These are phyloP conservation scores for Glaucopsyche alexis DNA, from an alignment of 2,888 invertebrate species.

Conservation along the genomic window DNA sequence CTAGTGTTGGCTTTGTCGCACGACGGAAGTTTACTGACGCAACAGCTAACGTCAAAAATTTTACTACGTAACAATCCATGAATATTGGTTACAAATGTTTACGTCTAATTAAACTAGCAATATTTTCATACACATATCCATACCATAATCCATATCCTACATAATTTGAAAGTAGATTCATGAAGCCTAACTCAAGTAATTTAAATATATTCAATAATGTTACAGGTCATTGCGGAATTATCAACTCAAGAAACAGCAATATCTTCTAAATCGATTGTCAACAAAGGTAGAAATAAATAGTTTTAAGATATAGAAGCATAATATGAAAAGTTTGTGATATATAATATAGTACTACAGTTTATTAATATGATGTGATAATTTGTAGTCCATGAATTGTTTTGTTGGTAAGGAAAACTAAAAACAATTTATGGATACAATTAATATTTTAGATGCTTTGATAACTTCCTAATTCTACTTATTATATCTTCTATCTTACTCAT, in stretches of 20 bases:
- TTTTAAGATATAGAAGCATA: neutral
- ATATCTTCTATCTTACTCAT: neutral
- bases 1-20: no score
- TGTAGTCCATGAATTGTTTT: neutral
- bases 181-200: neutral
- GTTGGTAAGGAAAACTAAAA: neutral
- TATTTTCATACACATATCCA: no score
- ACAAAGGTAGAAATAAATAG: constrained; percentile 53
- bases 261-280: constrained; percentile 52
- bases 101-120: neutral
- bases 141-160: no score
- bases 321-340: neutral
- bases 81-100: neutral
- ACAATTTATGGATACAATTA: neutral
- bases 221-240: constrained; percentile 59
- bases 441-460: neutral
- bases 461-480: neutral
- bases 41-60: no score
- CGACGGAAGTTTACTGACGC: no score
- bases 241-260: constrained; percentile 55
- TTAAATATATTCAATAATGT: constrained; percentile 39
- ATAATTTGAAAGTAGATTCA: no score
- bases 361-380: neutral
- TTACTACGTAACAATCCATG: no score
- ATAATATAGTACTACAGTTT: neutral